Conservation (phyloP, 2,888 invertebrate species). For the Cephalotes varians region DNA sequence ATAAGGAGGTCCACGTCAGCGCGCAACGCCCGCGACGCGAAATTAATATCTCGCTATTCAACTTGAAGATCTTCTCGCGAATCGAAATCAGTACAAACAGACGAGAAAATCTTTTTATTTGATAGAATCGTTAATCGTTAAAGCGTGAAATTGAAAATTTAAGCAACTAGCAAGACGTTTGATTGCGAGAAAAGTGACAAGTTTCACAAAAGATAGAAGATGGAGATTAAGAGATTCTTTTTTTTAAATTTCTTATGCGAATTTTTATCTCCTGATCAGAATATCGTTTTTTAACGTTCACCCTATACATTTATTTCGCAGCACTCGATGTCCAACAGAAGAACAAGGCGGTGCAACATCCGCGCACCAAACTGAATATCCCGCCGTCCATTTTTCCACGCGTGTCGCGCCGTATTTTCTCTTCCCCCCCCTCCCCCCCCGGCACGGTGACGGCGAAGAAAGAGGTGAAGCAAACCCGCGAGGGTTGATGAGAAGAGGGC, state of each 20-base stretch:
- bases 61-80: slow-evolving; percentile 47
- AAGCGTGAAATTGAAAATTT: not conserved
- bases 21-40: slow-evolving; percentile 67
- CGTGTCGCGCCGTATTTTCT: slow-evolving; percentile 15
- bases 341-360: slow-evolving; percentile 60
- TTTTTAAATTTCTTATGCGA: not conserved
- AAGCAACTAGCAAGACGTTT: not conserved
- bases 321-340: slow-evolving; percentile 15
- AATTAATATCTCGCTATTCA: slow-evolving; percentile 77
- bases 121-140: not conserved
- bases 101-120: not conserved
- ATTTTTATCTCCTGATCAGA: not conserved
- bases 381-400: slow-evolving; percentile 50
- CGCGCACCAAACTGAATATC: slow-evolving; percentile 43
- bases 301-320: not conserved
- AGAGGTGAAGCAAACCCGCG: slow-evolving; percentile 39
- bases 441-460: slow-evolving; percentile 26
- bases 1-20: slow-evolving; percentile 69
- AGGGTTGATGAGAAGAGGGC: not conserved
- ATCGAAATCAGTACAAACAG: not conserved
- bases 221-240: not conserved
- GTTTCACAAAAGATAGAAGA: not conserved
- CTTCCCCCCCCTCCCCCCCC: not conserved
- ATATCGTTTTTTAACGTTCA: not conserved
- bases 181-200: not conserved